Evolutionary conservation across 1,140 invertebrate species (phyloP).

Genomic region (Drosophila bocki): DNA sequence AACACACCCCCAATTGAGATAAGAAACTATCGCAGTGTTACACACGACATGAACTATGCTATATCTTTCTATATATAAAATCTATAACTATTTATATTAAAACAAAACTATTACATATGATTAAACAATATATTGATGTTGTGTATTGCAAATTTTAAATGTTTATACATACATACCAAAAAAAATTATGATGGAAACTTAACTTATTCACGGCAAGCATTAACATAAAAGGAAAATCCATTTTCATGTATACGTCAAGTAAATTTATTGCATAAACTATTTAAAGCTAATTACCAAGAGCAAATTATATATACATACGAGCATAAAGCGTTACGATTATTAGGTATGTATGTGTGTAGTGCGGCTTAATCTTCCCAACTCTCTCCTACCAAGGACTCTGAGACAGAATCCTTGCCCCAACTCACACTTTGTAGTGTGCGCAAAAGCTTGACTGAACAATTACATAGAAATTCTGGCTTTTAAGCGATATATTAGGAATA

Average conservation of each 20-base stretch:
- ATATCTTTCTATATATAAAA: conserved; percentile 61
- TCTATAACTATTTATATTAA: conserved; percentile 64
- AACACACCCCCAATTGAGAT: conserved; percentile 3
- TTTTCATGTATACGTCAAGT: conserved; percentile 78
- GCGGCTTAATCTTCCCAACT: conserved; percentile 38
- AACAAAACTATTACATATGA: conserved; percentile 64
- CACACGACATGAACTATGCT: conserved; percentile 60
- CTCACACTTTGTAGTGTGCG: conserved; percentile 53
- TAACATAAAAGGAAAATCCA: conserved; percentile 39
- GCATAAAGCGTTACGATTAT: conserved; percentile 60
- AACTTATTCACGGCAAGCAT: conserved; percentile 61
- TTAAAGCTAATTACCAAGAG: conserved; percentile 50
- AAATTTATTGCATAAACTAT: conserved; percentile 72
- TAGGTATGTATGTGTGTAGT: conserved; percentile 70
- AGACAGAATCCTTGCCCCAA: conserved; percentile 1
- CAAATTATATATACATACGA: conserved; percentile 40
- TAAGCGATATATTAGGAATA: conserved; percentile 62
- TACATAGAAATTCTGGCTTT: conserved; percentile 56
- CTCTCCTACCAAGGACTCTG: conserved; percentile 11
- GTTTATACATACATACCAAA: conserved; percentile 73
- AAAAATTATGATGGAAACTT: conserved; percentile 56
- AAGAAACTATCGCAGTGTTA: conserved; percentile 55
- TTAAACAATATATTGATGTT: conserved; percentile 83
- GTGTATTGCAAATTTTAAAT: conserved; percentile 83
- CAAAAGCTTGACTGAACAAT: conserved; percentile 77